phyloP scores from a whole-genome alignment of 2,113 vertebrate species.

The Etheostoma cragini region DNA sequence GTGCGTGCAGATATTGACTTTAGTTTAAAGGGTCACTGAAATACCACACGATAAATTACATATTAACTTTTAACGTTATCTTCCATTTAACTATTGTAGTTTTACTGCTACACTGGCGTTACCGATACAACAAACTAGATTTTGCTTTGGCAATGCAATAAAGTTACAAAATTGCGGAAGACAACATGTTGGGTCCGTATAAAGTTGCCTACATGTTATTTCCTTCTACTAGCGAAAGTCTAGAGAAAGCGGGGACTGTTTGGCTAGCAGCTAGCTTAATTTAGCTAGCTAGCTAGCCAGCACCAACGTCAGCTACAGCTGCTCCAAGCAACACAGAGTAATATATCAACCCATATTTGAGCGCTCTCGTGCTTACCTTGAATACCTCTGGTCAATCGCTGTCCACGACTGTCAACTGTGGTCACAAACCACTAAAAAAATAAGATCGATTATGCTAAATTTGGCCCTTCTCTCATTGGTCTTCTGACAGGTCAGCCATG shows the following conservation, averaged over 20 bases:
- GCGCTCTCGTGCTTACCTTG: conserved; percentile 64
- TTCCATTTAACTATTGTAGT: conserved; percentile 1
- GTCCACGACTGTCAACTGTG: conserved; percentile 36
- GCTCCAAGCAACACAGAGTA: not conserved
- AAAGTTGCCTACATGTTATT: conserved; percentile 13
- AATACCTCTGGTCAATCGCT: conserved; percentile 23
- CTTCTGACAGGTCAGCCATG: conserved; percentile 85
- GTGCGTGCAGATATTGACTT: not conserved
- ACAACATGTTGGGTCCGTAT: not conserved
- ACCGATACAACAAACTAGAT: not conserved
- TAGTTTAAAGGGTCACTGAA: not conserved
- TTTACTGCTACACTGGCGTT: not conserved
- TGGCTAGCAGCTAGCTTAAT: conserved; percentile 67
- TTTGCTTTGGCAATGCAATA: not conserved
- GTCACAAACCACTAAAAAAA: conserved; percentile 52
- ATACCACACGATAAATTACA: not conserved
- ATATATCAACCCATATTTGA: not conserved
- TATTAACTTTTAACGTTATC: not conserved
- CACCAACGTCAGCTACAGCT: conserved; percentile 38
- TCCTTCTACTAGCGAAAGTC: not conserved
- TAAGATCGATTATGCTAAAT: conserved; percentile 77
- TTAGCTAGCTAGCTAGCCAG: conserved; percentile 70
- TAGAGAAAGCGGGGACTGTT: conserved; percentile 51
- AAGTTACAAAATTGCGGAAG: not conserved
- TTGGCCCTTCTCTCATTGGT: conserved; percentile 79